Evolutionary conservation across 2,797 vertebrate species (phyloP).

Genomic region (Acanthiza pusilla): DNA sequence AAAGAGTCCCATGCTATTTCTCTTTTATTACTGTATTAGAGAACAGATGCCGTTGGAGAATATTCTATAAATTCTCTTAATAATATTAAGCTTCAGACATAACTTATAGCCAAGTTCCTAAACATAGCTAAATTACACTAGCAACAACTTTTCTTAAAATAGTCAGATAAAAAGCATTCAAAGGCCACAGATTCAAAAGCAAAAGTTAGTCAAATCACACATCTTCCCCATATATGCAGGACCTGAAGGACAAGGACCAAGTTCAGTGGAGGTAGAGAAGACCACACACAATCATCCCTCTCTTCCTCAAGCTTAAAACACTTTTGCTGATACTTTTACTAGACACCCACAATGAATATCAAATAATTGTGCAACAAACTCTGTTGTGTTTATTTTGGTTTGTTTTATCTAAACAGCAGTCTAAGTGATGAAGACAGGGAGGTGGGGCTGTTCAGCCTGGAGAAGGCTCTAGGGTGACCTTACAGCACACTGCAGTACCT

Average conservation of each 20-base stretch:
- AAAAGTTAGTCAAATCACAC: background rate
- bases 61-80: background rate
- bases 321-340: background rate
- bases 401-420: background rate
- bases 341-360: background rate
- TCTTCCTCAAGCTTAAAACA: background rate
- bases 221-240: background rate
- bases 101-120: background rate
- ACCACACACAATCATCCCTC: accelerated
- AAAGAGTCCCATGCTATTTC: background rate
- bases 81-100: background rate
- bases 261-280: background rate
- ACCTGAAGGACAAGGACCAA: background rate
- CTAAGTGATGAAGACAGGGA: background rate
- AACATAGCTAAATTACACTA: background rate
- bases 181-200: background rate
- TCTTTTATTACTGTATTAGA: background rate
- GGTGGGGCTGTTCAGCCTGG: background rate
- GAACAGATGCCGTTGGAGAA: background rate
- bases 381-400: background rate
- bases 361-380: background rate
- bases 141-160: background rate
- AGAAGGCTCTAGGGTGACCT: background rate
- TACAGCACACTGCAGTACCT: background rate
- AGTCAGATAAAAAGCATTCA: background rate